These are phyloP conservation scores for Pristionchus japonicus DNA, from an alignment of 2,888 invertebrate species.

Conservation along the genomic window DNA sequence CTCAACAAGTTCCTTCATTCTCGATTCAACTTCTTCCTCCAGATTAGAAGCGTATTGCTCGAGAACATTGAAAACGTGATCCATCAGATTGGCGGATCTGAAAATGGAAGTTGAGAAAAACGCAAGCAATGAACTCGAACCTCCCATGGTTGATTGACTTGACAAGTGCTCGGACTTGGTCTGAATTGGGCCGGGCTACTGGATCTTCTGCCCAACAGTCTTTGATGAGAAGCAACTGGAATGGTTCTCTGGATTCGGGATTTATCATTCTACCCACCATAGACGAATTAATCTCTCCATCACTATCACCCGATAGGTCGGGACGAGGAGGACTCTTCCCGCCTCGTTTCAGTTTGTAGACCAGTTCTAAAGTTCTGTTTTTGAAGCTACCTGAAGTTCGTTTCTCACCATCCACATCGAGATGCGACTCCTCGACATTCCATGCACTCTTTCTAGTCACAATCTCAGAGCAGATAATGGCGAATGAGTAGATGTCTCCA, in stretches of 20 bases:
- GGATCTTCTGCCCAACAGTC: slow-evolving; percentile 47
- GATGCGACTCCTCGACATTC: slow-evolving; percentile 63
- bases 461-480: slow-evolving; percentile 70
- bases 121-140: no score
- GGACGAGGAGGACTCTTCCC: background rate
- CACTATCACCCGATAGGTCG: slow-evolving; percentile 19
- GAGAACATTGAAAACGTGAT: slow-evolving; percentile 68
- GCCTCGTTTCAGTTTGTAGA: slow-evolving; percentile 41
- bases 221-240: slow-evolving; percentile 37
- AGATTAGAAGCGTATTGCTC: slow-evolving; percentile 66
- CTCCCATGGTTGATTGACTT: no score
- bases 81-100: slow-evolving; percentile 64
- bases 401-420: slow-evolving; percentile 57
- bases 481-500: slow-evolving; percentile 71
- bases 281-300: slow-evolving; percentile 32
- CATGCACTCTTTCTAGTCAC: slow-evolving; percentile 69
- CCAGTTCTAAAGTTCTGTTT: no score
- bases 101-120: no score
- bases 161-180: background rate
- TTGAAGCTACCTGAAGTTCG: no score
- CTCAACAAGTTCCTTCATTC: slow-evolving; percentile 68
- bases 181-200: background rate
- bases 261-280: background rate
- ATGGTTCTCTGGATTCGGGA: background rate
- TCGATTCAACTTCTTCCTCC: slow-evolving; percentile 59